These are phyloP conservation scores for Crambe crambe DNA, from an alignment of 37 sponge, comb jelly and placozoan species.

Conservation along the genomic window DNA sequence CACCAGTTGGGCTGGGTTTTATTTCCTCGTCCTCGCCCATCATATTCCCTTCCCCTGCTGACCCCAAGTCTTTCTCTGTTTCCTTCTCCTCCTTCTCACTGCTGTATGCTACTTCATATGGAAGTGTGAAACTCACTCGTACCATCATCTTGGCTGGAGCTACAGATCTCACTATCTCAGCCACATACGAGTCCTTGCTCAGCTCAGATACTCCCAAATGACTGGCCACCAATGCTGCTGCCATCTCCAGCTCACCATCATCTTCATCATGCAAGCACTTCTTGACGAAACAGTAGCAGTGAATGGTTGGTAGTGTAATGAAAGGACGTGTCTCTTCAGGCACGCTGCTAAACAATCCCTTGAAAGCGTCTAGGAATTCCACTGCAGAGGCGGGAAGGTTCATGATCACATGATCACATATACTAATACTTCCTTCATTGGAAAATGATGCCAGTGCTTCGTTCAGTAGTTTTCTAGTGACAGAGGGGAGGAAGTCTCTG, in stretches of 20 bases:
- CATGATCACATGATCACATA: constrained; percentile 72
- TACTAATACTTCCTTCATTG: neutral
- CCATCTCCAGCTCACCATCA: neutral
- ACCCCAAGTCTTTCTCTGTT: neutral
- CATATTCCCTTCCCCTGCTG: neutral
- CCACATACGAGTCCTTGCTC: constrained; percentile 18
- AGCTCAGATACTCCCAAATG: constrained; percentile 31
- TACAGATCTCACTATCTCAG: constrained; percentile 66
- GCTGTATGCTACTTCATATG: constrained; percentile 33
- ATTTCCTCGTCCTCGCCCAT: neutral
- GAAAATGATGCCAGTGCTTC: neutral
- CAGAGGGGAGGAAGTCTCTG: constrained; percentile 74
- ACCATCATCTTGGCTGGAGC: constrained; percentile 84
- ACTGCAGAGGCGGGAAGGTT: constrained; percentile 86
- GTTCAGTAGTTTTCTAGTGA: constrained; percentile 31
- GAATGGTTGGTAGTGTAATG: constrained; percentile 59
- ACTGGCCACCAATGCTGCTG: constrained; percentile 51
- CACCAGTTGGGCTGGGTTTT: too few species aligned
- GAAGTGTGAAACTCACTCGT: constrained; percentile 76
- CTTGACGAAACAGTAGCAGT: constrained; percentile 89
- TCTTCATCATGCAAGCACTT: too few species aligned
- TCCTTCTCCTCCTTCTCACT: neutral
- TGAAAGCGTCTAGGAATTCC: constrained; percentile 63
- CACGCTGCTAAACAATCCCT: constrained; percentile 35
- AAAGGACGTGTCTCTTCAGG: constrained; percentile 4